Evolutionary conservation across 1,140 invertebrate genomes (phyloP).

Genomic region (Amyelois transitella): DNA sequence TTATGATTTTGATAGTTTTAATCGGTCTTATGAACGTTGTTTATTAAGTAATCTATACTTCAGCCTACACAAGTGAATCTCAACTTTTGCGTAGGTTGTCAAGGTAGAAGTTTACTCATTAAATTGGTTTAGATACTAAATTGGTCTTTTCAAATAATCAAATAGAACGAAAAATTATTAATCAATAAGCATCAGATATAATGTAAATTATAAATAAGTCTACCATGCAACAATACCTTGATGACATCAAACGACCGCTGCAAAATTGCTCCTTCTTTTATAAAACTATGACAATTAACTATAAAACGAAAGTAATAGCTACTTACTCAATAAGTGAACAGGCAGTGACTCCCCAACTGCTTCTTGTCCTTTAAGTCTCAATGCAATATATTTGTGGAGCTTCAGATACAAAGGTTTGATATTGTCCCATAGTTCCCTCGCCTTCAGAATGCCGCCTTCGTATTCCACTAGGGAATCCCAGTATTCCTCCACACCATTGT

Average conservation of each 20-base stretch:
- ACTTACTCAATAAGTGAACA: conserved; percentile 76
- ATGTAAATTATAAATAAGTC: no score
- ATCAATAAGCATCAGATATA: no score
- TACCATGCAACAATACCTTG: not conserved
- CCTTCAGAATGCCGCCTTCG: conserved; percentile 68
- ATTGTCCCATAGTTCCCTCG: conserved; percentile 71
- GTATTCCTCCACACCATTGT: conserved; percentile 69
- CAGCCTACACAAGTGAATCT: no score
- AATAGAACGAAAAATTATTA: no score
- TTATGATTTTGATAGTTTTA: no score
- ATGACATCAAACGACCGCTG: not conserved
- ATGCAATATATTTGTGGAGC: conserved; percentile 73
- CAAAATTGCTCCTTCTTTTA: not conserved
- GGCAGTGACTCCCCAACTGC: conserved; percentile 66
- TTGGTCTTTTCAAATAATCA: no score
- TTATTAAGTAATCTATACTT: no score
- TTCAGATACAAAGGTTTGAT: conserved; percentile 74
- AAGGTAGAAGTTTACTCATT: no score
- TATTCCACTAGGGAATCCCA: conserved; percentile 77
- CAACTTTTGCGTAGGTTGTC: no score
- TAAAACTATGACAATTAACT: not conserved
- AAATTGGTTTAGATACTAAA: no score
- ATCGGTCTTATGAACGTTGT: no score
- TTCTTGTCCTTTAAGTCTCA: conserved; percentile 48
- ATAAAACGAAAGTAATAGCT: not conserved